Percentiles rank a stretch among this genome's conserved stretches.
phyloP scores from a whole-genome alignment of 2,888 invertebrate genomes.

The Beris morrisii region DNA sequence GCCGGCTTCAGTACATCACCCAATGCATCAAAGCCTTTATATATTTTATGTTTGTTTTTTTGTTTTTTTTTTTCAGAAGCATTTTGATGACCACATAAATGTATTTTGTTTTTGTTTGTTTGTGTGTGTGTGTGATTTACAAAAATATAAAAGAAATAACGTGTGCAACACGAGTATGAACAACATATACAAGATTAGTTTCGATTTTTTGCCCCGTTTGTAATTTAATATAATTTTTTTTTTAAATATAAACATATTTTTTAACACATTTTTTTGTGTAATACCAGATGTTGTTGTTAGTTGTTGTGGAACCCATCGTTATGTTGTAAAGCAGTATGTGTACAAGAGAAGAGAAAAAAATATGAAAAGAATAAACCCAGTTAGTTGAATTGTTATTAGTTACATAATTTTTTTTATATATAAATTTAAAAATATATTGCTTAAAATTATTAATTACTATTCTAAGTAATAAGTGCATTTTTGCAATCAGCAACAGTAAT shows the following conservation, averaged over 20 bases:
- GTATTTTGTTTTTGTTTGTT: slow-evolving; percentile 34
- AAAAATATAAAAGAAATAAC: slow-evolving; percentile 18
- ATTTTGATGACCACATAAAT: not conserved
- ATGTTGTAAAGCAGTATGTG: slow-evolving; percentile 4
- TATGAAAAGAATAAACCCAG: slow-evolving; percentile 8
- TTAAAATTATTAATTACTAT: slow-evolving; percentile 16
- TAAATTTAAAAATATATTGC: slow-evolving; percentile 9
- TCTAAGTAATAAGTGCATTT: slow-evolving; percentile 12
- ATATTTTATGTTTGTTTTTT: slow-evolving; percentile 36
- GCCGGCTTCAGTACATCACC: slow-evolving; percentile 71
- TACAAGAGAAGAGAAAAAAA: slow-evolving; percentile 3
- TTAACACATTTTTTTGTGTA: no score
- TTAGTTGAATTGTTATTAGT: slow-evolving; percentile 12
- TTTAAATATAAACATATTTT: no score
- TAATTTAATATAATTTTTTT: no score
- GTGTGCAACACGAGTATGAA: slow-evolving; percentile 29
- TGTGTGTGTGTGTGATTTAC: slow-evolving; percentile 29
- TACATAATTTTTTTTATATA: not conserved
- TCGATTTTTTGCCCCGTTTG: not conserved
- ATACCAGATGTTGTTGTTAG: slow-evolving; percentile 22
- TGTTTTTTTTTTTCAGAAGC: slow-evolving; percentile 42
- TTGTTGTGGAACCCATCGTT: not conserved
- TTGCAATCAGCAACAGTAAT: not conserved
- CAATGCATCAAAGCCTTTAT: slow-evolving; percentile 71
- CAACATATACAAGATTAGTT: slow-evolving; percentile 23